Evolutionary conservation across 2,888 invertebrate species (phyloP), one percentile per base, ranked within the genome.

Genomic region (Chymomyza amoena): DNA sequence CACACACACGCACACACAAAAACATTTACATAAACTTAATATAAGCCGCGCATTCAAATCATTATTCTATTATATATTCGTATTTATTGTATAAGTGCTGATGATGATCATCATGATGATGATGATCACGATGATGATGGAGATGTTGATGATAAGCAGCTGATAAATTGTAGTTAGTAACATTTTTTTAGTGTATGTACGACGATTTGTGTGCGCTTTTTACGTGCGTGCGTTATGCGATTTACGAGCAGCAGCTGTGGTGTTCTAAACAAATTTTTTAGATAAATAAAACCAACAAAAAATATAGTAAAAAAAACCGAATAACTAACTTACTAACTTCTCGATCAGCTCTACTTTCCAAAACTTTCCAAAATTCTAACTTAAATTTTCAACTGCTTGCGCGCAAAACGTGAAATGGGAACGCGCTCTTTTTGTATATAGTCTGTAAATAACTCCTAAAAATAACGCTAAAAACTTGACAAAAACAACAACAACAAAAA

Each of bases 191-290:
- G 70, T 84, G 68, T 71, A 62, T 69, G 62, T 64, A 62, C 20
- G 36, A 62, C 10, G 36, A 39, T 76, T 71, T 67, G 80, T 72
- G 74, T 71, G 84, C 87, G 81, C 87, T 81, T 86, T 86, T 81
- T 81, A 81, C 79, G 72, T 70, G 75, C 75, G 72, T 79, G 78
- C 76, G 69, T 73, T 76, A 68, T 73, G 79, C 86, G 79, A 83
- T 80, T 77, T 83, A 83, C 76, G 81, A 82, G 87, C 84, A 75
- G 74, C 75, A 84, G 79, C 82, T 84, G 82, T 79, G 87, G 87
- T 87, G 80, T 80, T 79, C 85, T 78, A 79, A 81, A 78, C 78
- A 78, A 75, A 64, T 62, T 80, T 81, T 83, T 86, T 79, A 75
- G 70, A 85, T 64, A 65, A 70, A 52, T n/a, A 54, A 54, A 54